phyloP scores from a whole-genome alignment of 2,113 vertebrate genomes.

The Sus scrofa region T2T-Sscrofa CM000812.6:76290001-76290500 shows the following conservation, averaged over 20 bases:
- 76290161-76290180: constrained; percentile 16
- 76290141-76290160: constrained; percentile 64
- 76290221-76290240: constrained; percentile 52
- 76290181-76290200: constrained; percentile 16
- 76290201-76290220: constrained; percentile 29
- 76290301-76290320: constrained; percentile 55
- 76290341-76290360: constrained; percentile 57
- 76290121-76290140: constrained; percentile 49
- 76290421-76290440: not conserved
- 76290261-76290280: constrained; percentile 14
- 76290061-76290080: constrained; percentile 70
- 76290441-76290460: constrained; percentile 42
- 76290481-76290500: constrained; percentile 9
- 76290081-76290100: constrained; percentile 73
- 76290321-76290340: constrained; percentile 19
- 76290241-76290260: not conserved
- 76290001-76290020: not conserved
- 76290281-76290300: constrained; percentile 15
- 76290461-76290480: not conserved
- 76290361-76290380: constrained; percentile 19
- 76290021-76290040: constrained; percentile 34
- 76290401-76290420: constrained; percentile 31
- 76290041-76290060: constrained; percentile 64
- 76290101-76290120: constrained; percentile 56
- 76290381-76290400: constrained; percentile 54